Evolutionary conservation across 1,140 invertebrate species (phyloP).

Genomic region (Heliconius nattereri): DNA sequence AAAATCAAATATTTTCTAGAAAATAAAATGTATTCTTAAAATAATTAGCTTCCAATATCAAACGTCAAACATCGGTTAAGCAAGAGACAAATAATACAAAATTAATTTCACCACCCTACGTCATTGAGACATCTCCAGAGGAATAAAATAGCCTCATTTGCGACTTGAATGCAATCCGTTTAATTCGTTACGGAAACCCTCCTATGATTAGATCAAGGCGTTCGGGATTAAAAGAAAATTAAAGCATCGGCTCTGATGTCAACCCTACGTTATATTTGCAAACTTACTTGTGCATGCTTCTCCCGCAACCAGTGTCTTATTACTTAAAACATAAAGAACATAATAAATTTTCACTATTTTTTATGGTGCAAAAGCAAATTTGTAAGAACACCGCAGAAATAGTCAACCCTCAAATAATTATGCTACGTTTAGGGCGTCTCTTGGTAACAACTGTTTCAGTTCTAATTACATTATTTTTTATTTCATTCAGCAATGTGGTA

Average conservation of each 20-base stretch:
- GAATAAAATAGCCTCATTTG: conserved; percentile 77
- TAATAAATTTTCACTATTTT: conserved; percentile 23
- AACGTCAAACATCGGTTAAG: conserved; percentile 32
- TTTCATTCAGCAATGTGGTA: neutral
- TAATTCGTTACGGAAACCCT: conserved; percentile 76
- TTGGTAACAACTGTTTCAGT: conserved; percentile 69
- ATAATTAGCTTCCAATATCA: neutral
- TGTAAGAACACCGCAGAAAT: conserved; percentile 55
- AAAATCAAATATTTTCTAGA: neutral
- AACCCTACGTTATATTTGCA: conserved; percentile 40
- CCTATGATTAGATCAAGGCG: conserved; percentile 74
- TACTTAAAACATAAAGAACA: conserved; percentile 32
- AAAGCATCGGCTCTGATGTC: conserved; percentile 68
- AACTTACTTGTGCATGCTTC: conserved; percentile 27
- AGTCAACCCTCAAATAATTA: conserved; percentile 68
- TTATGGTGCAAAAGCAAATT: conserved; percentile 19
- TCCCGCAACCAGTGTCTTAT: conserved; percentile 31
- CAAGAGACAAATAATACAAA: conserved; percentile 63
- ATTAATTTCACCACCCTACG: conserved; percentile 50
- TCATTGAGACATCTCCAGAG: conserved; percentile 60
- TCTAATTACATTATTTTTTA: conserved; percentile 65
- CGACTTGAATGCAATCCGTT: conserved; percentile 76
- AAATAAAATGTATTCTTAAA: neutral
- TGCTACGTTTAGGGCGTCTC: conserved; percentile 72
- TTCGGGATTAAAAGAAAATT: conserved; percentile 80